Percentiles rank a stretch among this genome's conserved stretches.
Evolutionary conservation across 1,140 invertebrate species (phyloP).

Genomic region (Caenorhabditis latens): DNA sequence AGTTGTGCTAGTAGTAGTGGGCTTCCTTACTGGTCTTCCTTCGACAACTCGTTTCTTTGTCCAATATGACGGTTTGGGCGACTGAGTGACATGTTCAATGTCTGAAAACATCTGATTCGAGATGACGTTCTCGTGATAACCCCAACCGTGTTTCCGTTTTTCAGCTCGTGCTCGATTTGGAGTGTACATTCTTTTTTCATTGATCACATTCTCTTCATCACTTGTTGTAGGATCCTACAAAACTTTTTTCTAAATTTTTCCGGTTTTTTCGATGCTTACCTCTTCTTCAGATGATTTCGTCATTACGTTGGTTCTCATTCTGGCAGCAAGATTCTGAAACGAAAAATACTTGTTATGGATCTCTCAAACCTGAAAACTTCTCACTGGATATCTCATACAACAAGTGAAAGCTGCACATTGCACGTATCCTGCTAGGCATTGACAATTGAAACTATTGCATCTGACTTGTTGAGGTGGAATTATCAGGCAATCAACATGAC

Average conservation of each 20-base stretch:
- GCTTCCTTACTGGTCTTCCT: not conserved
- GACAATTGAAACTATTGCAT: conserved; percentile 46
- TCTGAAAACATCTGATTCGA: conserved; percentile 32
- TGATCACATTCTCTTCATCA: conserved; percentile 33
- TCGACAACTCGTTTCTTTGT: not conserved
- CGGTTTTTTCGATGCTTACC: not conserved
- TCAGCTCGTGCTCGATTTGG: not conserved
- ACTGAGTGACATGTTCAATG: conserved; percentile 22
- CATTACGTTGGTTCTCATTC: conserved; percentile 17
- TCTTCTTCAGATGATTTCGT: conserved; percentile 45
- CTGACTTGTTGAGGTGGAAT: conserved; percentile 37
- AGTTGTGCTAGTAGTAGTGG: not conserved
- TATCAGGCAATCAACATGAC: conserved; percentile 17
- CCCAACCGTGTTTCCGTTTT: conserved; percentile 22
- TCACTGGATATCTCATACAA: conserved; percentile 46
- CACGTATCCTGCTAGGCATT: conserved; percentile 29
- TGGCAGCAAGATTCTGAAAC: conserved; percentile 30
- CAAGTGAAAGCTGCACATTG: conserved; percentile 39
- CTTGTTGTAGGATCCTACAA: not conserved
- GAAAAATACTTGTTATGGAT: not conserved
- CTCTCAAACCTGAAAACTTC: not conserved
- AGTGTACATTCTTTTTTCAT: conserved; percentile 8
- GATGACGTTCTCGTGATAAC: not conserved
- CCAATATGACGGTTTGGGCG: not conserved
- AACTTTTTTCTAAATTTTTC: not conserved